Base-by-base conservation (phyloP, 2,888 invertebrate genomes). In the Euzophera pinguis region DNA sequence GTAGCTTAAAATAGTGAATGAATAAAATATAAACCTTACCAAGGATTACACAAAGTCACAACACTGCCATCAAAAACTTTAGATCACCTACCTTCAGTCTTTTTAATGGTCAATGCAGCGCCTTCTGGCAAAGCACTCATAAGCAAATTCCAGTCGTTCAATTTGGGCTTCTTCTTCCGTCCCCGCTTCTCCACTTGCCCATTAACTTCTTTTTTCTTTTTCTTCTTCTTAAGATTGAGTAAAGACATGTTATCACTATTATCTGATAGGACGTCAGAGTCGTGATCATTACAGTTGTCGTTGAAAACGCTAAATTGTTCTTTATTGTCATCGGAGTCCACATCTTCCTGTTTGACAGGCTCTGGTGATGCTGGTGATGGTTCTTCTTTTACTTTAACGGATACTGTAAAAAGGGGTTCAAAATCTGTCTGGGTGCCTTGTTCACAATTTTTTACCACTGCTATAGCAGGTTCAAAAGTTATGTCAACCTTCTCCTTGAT, bases 171-270 rank as follows among this genome's bases (percentile, higher is more conserved):
- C 47, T 70, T 74, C 55, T 71, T 79, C 34, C 60, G 61, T 1
- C 58, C 39, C 50, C 57, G 70, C 38, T 73, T 78, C 14, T 63
- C 59, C 1, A 58, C 56, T 17, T 60, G 59, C 14, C 70, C 72
- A 53, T 79, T 77, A 0, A 60, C 35, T n/a, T 63, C 29, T 41
- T 68, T 71, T 54, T 71, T 57, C 22, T 64, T 73, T 57, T 81
- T 83, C 54, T 74, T 73, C 56, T 77, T 79, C 59, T 84, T 82
- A 1, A 84, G 65, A 6, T 69, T 69, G 35, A 78, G 71, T 1
- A 87, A 69, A 0, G 82, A 75, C 42, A 84, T 63, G 52, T 89
- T 81, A 34, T 81, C 80, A 45, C 88, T 88, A 37, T 73, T 71
- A 27, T 84, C 86, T 0, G 88, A 86, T 0, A 67, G 71, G 1